phyloP scores from a whole-genome alignment of 1,140 invertebrate species.

The Anastrepha obliqua region DNA sequence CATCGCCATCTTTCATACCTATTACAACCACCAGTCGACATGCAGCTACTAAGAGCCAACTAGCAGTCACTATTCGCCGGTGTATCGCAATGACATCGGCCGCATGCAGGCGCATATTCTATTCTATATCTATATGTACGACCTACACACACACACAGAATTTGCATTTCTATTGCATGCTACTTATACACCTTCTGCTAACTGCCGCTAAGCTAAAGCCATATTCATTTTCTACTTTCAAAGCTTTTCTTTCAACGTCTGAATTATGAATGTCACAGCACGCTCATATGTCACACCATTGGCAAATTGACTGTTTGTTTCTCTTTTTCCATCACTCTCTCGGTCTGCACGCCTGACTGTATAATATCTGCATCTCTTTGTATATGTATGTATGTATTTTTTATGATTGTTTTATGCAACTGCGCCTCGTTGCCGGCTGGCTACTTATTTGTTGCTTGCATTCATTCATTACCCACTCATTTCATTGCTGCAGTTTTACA shows the following conservation, averaged over 20 bases:
- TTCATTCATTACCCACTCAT: constrained; percentile 52
- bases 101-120: background rate
- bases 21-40: background rate
- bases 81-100: background rate
- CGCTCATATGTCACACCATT: constrained; percentile 32
- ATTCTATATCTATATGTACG: background rate
- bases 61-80: background rate
- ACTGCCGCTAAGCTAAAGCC: background rate
- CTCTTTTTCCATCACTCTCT: background rate
- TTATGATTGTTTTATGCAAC: constrained; percentile 6
- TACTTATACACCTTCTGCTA: background rate
- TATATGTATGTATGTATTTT: background rate
- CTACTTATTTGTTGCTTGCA: constrained; percentile 46
- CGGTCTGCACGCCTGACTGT: background rate
- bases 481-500: constrained; percentile 35
- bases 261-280: constrained; percentile 44
- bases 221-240: constrained; percentile 35
- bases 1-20: background rate
- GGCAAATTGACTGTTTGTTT: constrained; percentile 42
- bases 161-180: background rate
- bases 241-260: constrained; percentile 27
- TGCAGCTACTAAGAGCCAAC: background rate
- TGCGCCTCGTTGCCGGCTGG: background rate
- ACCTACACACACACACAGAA: background rate
- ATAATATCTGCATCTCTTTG: background rate